Base-by-base conservation (phyloP, 1,140 invertebrate species). In the Diplogasteroides magnus region DNA sequence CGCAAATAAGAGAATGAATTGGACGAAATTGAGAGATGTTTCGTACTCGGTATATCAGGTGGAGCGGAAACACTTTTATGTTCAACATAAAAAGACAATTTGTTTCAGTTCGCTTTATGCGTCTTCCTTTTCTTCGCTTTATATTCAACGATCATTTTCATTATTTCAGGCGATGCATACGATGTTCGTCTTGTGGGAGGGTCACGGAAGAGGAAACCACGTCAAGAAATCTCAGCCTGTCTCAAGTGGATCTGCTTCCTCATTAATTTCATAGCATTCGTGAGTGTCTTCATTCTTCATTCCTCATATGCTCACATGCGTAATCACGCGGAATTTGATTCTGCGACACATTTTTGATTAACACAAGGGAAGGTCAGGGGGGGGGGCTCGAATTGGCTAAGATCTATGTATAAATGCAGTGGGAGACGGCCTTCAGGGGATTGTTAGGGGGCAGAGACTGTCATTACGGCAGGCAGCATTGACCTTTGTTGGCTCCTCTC, bases 261-360 rank as follows among this genome's bases (percentile, higher is more conserved):
- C 27, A 55, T 83, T 65, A 81, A 81, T 66, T 83, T 82, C 67
- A 63, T 83, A 31, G 75, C 83, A 64, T 83, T 81, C 70, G 81
- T 81, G 65, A 83, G 81, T 81, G 65, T 26, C 32, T 28, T 59
- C 69, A 31, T 15, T 69, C n/a, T 65, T 74, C 32, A 19, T 27
- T 31, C 28, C 25, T 32, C 48, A 26, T n/a, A 32, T 62, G 13
- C n/a, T 63, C 31, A 26, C 28, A 65, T 60, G 25, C 63, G 68
- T 31, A 64, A 56, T 64, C 62, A 15, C 15, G 29, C 48, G 15
- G 28, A 69, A 68, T 59, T 72, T 31, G 28, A 25, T 31, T 31
- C 29, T 28, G 64, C 61, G 31, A 37, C 63, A n/a, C n/a, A 32
- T 56, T 26, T 56, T 31, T 48, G 27, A 31, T 63, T 63, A 31